A percentile compares a stretch with the other conserved stretches of the same genome.
These are phyloP conservation scores for Mionectes macconnelli DNA, from an alignment of 2,113 vertebrate genomes.

Conservation along the genomic window DNA sequence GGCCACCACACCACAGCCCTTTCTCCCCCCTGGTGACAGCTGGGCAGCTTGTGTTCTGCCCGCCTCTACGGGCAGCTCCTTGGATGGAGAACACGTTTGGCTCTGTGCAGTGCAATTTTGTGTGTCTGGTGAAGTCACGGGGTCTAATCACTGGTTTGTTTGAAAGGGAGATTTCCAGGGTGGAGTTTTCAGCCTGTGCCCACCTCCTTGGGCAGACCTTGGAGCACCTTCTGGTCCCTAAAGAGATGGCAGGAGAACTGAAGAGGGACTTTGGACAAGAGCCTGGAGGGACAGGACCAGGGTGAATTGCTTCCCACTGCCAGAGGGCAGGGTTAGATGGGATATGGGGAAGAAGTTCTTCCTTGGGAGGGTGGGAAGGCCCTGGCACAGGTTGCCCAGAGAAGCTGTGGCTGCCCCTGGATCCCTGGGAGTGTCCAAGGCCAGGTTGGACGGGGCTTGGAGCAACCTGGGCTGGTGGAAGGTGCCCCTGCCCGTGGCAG, in stretches of 20 bases:
- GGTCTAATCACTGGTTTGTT: neutral
- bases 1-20: neutral
- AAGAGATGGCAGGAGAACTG: neutral
- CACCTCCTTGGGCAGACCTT: neutral
- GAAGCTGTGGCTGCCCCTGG: neutral
- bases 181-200: neutral
- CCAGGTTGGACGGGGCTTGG: rapidly evolving
- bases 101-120: neutral
- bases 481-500: neutral
- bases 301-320: neutral
- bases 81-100: rapidly evolving
- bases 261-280: neutral
- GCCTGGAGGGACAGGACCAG: neutral
- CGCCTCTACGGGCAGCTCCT: neutral
- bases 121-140: neutral
- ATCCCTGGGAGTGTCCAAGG: neutral
- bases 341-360: neutral
- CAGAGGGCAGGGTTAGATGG: neutral
- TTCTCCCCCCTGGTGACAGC: neutral
- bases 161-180: neutral
- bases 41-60: neutral
- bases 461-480: rapidly evolving
- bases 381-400: neutral
- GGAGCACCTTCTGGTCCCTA: neutral
- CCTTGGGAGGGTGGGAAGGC: neutral